Evolutionary conservation across 2,888 invertebrate genomes (phyloP).

Genomic region (Mesoligia furuncula): DNA sequence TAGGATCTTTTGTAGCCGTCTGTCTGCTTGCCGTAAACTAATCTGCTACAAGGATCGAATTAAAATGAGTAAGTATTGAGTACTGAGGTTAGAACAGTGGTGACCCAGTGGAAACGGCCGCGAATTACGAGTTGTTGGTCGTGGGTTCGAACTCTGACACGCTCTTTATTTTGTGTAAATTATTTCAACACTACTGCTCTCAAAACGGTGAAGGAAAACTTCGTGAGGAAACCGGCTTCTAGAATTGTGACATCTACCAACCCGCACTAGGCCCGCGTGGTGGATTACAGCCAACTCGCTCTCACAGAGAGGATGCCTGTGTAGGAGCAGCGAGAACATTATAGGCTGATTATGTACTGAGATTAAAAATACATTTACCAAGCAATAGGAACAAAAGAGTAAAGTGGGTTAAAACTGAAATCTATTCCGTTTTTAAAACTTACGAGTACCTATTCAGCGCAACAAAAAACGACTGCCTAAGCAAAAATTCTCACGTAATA

Average conservation of each 20-base stretch:
- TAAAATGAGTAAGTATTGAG: neutral
- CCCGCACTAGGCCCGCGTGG: neutral
- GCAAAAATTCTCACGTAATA: slow-evolving; percentile 26
- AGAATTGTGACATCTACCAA: neutral
- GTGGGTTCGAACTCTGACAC: neutral
- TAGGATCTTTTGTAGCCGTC: neutral
- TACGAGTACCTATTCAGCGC: slow-evolving; percentile 16
- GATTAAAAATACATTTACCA: neutral
- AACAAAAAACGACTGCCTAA: slow-evolving; percentile 13
- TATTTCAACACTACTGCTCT: no score
- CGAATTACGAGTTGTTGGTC: neutral
- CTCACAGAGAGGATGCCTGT: neutral
- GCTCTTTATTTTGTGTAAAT: neutral
- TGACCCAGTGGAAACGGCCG: neutral
- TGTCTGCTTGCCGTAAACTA: neutral
- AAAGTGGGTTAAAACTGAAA: neutral
- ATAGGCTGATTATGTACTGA: neutral
- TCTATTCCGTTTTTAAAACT: neutral
- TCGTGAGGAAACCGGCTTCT: neutral
- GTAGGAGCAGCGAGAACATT: neutral
- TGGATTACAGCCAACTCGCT: neutral
- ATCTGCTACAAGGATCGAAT: neutral
- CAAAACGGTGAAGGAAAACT: neutral
- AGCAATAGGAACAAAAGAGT: slow-evolving; percentile 5
- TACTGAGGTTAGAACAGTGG: neutral